Evolutionary conservation across 2,888 invertebrate species (phyloP), one percentile per base, ranked within the genome.

Genomic region (Schizotus pectinicornis): DNA sequence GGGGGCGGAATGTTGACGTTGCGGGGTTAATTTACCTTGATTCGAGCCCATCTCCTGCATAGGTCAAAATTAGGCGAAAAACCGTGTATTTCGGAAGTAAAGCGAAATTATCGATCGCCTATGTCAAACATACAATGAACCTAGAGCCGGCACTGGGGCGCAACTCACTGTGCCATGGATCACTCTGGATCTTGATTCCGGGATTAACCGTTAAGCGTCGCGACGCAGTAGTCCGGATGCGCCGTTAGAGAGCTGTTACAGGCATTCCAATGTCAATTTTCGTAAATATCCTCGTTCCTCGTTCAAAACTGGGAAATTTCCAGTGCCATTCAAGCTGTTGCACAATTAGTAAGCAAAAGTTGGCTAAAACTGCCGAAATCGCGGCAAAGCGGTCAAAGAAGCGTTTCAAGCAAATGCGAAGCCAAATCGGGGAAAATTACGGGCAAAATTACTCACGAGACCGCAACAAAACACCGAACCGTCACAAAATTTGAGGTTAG

Each of bases 41-140:
- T 47, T 38, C 32, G 36, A 22, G 45, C 55, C 59, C 55, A 55
- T 55, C 30, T 38, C 34, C 14, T 9, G 35, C 37, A 35, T 42
- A 9, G 31, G 36, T 30, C 32, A 47, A 35, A 6, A 12, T 41
- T 33, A 30, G 7, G 11, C 37, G 50, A 43, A 52, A 54, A 43
- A 31, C 45, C 50, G 41, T 47, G 9, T 59, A 51, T 59, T 51
- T 59, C 39, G 59, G 59, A 59, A 59, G 51, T 59, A 50, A 54
- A 42, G 42, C 38, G 55, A 41, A 42, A 14, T 54, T 59, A 59
- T 59, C 59, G 59, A 59, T 59, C 59, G 50, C 8, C 11, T 47
- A 14, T n/a, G 48, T 11, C 30, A 39, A 54, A 49, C 59, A 47
- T 49, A 59, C 50, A 59, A 54, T 59, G 54, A 54, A 59, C 49